These are phyloP conservation scores for Sinohyriopsis cumingii DNA, from an alignment of 2,888 invertebrate genomes.

Conservation along the genomic window DNA sequence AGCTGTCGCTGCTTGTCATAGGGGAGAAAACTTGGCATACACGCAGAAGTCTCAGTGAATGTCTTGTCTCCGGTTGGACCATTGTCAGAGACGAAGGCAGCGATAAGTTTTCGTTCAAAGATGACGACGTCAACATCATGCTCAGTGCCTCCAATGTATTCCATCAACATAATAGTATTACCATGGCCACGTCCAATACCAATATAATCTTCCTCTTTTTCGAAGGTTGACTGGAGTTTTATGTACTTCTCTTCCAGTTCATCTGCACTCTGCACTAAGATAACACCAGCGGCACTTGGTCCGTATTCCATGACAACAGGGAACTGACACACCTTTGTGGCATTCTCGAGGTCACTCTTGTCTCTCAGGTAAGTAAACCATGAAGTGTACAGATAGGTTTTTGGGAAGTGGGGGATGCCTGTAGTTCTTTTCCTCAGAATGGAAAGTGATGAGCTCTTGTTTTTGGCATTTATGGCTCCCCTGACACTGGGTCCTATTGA, in stretches of 20 bases:
- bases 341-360: conserved; percentile 19
- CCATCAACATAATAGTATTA: conserved; percentile 44
- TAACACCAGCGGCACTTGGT: conserved; percentile 51
- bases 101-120: conserved; percentile 42
- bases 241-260: conserved; percentile 30
- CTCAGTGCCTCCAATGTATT: conserved; percentile 43
- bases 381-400: conserved; percentile 38
- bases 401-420: conserved; percentile 46
- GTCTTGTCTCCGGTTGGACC: conserved; percentile 38
- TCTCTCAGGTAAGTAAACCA: conserved; percentile 21
- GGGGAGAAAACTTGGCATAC: conserved; percentile 43
- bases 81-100: conserved; percentile 54
- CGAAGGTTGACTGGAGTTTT: conserved; percentile 20
- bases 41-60: conserved; percentile 43
- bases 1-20: conserved; percentile 38
- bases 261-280: conserved; percentile 30
- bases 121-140: conserved; percentile 56
- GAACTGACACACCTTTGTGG: conserved; percentile 6
- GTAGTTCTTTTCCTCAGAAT: conserved; percentile 19
- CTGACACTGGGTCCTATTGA: conserved; percentile 21
- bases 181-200: conserved; percentile 49
- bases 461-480: conserved; percentile 44
- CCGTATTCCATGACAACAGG: conserved; percentile 52
- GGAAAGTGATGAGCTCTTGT: conserved; percentile 42
- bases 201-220: conserved; percentile 33